These are phyloP conservation scores for Lamellibrachia luymesi DNA, from an alignment of 1,140 invertebrate genomes.

Conservation along the genomic window DNA sequence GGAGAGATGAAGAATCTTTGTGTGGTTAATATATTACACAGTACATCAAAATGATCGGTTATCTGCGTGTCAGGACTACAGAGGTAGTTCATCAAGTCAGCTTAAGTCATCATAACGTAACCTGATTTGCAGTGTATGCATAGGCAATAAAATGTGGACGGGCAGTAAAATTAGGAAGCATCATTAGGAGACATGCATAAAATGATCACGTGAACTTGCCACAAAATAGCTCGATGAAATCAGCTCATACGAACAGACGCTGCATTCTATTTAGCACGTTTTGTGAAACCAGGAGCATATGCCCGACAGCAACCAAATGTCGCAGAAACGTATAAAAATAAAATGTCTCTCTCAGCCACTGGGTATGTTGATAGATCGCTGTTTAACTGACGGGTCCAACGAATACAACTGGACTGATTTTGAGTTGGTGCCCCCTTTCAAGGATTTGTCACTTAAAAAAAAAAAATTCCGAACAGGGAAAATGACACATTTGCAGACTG, in stretches of 20 bases:
- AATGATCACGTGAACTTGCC: neutral
- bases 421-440: no score
- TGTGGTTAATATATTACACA: neutral
- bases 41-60: neutral
- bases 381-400: no score
- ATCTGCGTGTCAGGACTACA: neutral
- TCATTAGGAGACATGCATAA: neutral
- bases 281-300: neutral
- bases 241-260: neutral
- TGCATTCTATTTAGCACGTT: neutral
- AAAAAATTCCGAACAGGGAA: no score
- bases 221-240: neutral
- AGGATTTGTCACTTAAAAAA: no score
- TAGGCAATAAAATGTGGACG: neutral
- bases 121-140: neutral
- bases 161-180: neutral
- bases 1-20: neutral
- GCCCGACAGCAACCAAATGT: neutral
- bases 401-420: no score
- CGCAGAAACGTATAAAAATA: neutral
- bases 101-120: neutral
- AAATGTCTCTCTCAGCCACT: neutral
- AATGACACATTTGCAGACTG: no score
- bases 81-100: neutral
- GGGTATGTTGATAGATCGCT: no score